Evolutionary conservation across 2,797 vertebrate species (phyloP), one percentile per base, ranked within the genome.

Genomic region (Cyclura pinguis): DNA sequence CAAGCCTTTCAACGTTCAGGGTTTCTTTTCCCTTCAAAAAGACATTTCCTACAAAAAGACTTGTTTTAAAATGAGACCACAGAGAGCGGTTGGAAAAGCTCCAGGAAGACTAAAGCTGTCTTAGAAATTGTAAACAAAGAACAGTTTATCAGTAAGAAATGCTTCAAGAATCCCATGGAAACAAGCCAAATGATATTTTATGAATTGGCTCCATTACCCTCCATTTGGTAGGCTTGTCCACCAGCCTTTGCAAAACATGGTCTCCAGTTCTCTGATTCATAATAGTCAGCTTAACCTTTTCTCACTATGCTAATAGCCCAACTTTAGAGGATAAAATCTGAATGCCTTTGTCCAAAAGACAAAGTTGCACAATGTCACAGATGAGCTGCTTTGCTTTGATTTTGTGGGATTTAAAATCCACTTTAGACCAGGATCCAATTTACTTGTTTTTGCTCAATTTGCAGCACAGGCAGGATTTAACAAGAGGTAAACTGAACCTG

Each of bases 161-260:
- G 78, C 94, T 91, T 95, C 74, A 93, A 91, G 93, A 95, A 94
- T 88, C 88, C 82, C 87, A 92, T 73, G 90, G 93, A 93, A 94
- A 95, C 94, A 72, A 62, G 94, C 42, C 85, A 95, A 97, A 94
- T 90, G 94, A 93, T 93, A 96, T 94, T 95, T 96, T 89, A 90
- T 94, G 90, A 90, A 93, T 84, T 93, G 67, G 6, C 85, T 96
- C 13, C 74, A 92, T 92, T 89, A 84, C 95, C 80, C 47, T 59
- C 88, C 50, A 84, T 84, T 94, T 95, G 89, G 87, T 73, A 91
- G 93, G 86, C 83, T 83, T 92, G 92, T 78, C 62, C 38, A 86
- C 87, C 12, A 89, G 89, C 89, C 18, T 78, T 93, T 95, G 84
- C 80, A 91, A 91, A 57, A 91, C 55, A 69, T 74, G 83, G 92